Conservation (phyloP, 2,888 invertebrate genomes). For the Agrotis exclamationis region DNA sequence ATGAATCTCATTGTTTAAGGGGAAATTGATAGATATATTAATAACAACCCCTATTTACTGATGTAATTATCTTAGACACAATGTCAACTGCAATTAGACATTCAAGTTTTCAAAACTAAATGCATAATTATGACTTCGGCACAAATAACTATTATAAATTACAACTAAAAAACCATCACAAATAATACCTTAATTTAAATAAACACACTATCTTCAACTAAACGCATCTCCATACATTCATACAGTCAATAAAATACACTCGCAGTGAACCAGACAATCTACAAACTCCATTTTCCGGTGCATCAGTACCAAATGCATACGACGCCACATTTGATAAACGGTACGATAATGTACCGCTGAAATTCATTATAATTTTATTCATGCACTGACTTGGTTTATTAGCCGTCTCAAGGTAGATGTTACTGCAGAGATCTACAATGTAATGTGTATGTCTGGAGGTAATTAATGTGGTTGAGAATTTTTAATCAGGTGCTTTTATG, state of each 20-base stretch:
- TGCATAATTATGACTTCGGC: no score
- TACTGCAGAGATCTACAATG: slow-evolving; percentile 65
- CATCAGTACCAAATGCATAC: slow-evolving; percentile 77
- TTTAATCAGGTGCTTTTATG: slow-evolving; percentile 53
- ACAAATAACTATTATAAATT: no score
- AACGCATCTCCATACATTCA: slow-evolving; percentile 23
- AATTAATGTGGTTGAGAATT: slow-evolving; percentile 64
- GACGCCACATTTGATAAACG: slow-evolving; percentile 79
- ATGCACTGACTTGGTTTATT: slow-evolving; percentile 78
- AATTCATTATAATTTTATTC: slow-evolving; percentile 89
- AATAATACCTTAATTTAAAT: no score
- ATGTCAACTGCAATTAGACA: no score
- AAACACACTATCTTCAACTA: not conserved
- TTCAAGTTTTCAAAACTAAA: no score
- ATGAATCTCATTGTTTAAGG: no score
- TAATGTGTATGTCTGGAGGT: slow-evolving; percentile 65
- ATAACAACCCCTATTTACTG: no score
- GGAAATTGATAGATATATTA: no score
- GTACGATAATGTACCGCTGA: slow-evolving; percentile 77
- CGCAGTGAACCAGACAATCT: slow-evolving; percentile 51
- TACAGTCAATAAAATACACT: slow-evolving; percentile 43
- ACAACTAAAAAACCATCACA: no score
- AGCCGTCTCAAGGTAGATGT: slow-evolving; percentile 65
- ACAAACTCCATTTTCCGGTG: slow-evolving; percentile 60
- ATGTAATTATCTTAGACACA: no score